A percentile compares a stretch with the other conserved stretches of the same genome.
These are phyloP conservation scores for Falcunculus frontatus DNA, from an alignment of 2,113 vertebrate species.

Conservation along the genomic window DNA sequence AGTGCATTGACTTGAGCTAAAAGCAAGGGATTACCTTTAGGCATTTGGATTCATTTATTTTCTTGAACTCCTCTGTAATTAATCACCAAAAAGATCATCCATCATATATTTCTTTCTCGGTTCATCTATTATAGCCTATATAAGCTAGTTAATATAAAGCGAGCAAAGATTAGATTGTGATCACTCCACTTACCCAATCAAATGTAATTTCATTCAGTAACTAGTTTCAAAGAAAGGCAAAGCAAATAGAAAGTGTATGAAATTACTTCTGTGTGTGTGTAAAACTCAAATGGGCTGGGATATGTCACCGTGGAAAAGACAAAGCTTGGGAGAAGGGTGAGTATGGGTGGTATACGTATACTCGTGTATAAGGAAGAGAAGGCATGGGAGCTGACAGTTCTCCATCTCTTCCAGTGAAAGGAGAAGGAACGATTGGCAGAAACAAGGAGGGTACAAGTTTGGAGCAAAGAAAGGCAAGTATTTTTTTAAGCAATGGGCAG, in stretches of 20 bases:
- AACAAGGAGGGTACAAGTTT: not conserved
- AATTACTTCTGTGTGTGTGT: fast-evolving
- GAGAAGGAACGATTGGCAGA: not conserved
- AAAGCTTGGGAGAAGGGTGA: not conserved
- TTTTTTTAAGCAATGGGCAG: not conserved
- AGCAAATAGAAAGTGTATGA: not conserved
- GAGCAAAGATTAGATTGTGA: not conserved
- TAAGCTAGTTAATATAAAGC: not conserved
- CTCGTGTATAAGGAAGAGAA: not conserved
- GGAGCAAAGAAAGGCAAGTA: not conserved
- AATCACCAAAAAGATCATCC: not conserved
- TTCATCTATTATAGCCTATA: not conserved
- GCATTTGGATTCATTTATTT: not conserved
- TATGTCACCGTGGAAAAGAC: not conserved
- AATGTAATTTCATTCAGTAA: not conserved
- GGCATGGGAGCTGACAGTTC: not conserved
- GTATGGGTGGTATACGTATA: not conserved
- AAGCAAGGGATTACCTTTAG: not conserved
- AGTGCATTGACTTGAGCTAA: not conserved
- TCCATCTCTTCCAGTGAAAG: not conserved
- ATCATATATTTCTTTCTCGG: not conserved
- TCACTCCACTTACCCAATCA: not conserved
- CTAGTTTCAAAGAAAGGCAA: not conserved
- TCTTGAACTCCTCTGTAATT: not conserved
- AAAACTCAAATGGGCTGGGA: not conserved